These are phyloP conservation scores for Amphiura filiformis DNA, from an alignment of 35 echinoderm and acorn worm species.

Conservation along the genomic window DNA sequence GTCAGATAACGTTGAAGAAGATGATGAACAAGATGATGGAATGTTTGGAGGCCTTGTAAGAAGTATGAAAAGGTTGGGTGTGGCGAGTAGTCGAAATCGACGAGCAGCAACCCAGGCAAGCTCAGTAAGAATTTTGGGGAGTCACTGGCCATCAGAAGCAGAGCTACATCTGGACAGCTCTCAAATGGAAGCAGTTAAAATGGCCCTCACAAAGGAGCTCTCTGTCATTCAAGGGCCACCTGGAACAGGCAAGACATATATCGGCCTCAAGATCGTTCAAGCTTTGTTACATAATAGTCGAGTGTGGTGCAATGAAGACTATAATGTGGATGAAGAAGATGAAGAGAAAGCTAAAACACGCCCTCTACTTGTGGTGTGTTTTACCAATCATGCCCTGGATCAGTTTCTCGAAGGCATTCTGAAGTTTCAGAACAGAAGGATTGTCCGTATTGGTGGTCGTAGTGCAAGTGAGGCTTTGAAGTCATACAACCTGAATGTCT, in stretches of 20 bases:
- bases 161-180: conserved; percentile 71
- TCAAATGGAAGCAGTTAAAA: conserved; percentile 69
- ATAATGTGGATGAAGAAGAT: neutral
- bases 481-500: conserved; percentile 62
- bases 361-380: conserved; percentile 81
- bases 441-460: conserved; percentile 79
- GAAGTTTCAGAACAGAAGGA: conserved; percentile 47
- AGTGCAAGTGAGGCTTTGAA: conserved; percentile 86
- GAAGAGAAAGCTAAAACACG: neutral
- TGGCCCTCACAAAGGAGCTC: conserved; percentile 82
- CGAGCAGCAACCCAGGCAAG: neutral
- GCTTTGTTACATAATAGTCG: conserved; percentile 67
- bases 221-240: conserved; percentile 92
- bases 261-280: conserved; percentile 86
- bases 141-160: conserved; percentile 36
- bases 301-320: conserved; percentile 38
- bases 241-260: conserved; percentile 91
- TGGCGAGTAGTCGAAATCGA: neutral
- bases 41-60: too few species aligned
- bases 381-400: conserved; percentile 91
- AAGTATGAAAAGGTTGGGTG: neutral
- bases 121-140: conserved; percentile 11
- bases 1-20: neutral
- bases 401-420: conserved; percentile 92
- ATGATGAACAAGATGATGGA: neutral